Conservation (phyloP, 1,140 invertebrate species). For the Atopsyche davidsoni region DNA sequence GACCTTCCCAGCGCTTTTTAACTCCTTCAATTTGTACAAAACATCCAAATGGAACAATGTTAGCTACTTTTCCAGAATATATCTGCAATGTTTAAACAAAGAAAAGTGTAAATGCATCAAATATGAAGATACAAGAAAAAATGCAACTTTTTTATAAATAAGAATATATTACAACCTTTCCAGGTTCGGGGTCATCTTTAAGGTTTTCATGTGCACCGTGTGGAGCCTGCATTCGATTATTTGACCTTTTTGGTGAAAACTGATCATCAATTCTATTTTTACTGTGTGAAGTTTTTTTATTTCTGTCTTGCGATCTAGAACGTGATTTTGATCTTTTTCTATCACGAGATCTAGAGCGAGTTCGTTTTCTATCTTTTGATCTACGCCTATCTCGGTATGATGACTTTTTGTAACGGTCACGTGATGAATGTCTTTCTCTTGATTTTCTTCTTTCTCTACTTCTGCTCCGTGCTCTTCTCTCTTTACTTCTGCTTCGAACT, state of each 20-base stretch:
- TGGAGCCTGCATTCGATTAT: no score
- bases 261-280: slow-evolving; percentile 16
- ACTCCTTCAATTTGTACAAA: slow-evolving; percentile 95
- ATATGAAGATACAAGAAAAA: slow-evolving; percentile 2
- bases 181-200: slow-evolving; percentile 58
- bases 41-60: slow-evolving; percentile 95
- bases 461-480: slow-evolving; percentile 33
- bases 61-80: slow-evolving; percentile 90
- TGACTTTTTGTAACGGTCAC: slow-evolving; percentile 2
- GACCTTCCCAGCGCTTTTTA: slow-evolving; percentile 82
- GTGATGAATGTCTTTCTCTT: slow-evolving; percentile 32
- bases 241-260: slow-evolving; percentile 20
- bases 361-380: slow-evolving; percentile 22
- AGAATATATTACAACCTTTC: slow-evolving; percentile 43
- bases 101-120: not conserved
- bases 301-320: slow-evolving; percentile 37
- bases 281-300: slow-evolving; percentile 28
- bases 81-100: slow-evolving; percentile 54
- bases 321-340: slow-evolving; percentile 39
- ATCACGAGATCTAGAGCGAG: slow-evolving; percentile 36
- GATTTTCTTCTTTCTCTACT: slow-evolving; percentile 34
- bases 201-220: slow-evolving; percentile 42
- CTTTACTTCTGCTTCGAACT: slow-evolving; percentile 31
- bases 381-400: not conserved
- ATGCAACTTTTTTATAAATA: slow-evolving; percentile 1